A percentile compares a stretch with the other conserved stretches of the same genome.
Evolutionary conservation across 2,888 invertebrate genomes (phyloP).

Genomic region (Epinotia nisella): DNA sequence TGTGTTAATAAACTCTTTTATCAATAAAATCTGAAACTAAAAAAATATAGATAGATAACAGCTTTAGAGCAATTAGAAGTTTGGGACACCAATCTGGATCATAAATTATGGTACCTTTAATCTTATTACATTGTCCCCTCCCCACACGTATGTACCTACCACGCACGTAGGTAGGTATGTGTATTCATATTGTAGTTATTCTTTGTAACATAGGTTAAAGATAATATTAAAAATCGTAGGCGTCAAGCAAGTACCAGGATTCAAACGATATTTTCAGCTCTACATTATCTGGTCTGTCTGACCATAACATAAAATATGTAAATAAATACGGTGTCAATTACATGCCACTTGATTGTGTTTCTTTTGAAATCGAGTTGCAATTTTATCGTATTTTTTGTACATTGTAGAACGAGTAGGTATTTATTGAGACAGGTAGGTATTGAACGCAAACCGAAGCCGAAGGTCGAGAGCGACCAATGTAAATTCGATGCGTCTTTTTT

Average conservation of each 20-base stretch:
- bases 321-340: constrained; percentile 29
- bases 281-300: constrained; percentile 16
- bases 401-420: constrained; percentile 18
- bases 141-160: background rate
- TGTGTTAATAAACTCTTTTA: too few species aligned
- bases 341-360: constrained; percentile 14
- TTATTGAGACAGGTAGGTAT: background rate
- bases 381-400: constrained; percentile 32
- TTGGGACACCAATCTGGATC: too few species aligned
- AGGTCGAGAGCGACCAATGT: too few species aligned
- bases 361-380: constrained; percentile 16
- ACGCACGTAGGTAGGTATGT: too few species aligned
- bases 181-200: background rate
- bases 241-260: background rate
- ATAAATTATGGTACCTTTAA: too few species aligned
- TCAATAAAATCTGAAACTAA: too few species aligned
- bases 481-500: too few species aligned
- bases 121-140: background rate
- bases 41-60: too few species aligned
- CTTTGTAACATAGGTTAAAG: background rate
- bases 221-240: constrained; percentile 19
- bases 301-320: constrained; percentile 23
- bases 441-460: too few species aligned
- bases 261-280: background rate
- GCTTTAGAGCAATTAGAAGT: too few species aligned